phyloP scores from a whole-genome alignment of 2,888 invertebrate species.

The Laothoe populi region DNA sequence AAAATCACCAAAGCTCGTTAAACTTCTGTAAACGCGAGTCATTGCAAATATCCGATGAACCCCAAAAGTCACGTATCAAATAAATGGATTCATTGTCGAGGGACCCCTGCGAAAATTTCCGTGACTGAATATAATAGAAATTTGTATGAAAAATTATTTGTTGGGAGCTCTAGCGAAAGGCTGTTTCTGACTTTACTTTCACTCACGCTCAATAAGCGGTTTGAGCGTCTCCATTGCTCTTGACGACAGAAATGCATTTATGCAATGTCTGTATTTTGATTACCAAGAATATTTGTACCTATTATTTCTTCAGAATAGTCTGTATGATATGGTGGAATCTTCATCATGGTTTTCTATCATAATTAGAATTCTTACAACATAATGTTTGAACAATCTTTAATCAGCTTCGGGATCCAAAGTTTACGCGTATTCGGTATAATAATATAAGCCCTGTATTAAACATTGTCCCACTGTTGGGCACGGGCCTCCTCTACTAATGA shows the following conservation, averaged over 20 bases:
- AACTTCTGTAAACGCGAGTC: not conserved
- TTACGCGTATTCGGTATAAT: too few relatives aligned
- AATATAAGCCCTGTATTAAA: too few relatives aligned
- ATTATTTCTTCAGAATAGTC: too few relatives aligned
- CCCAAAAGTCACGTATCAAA: not conserved
- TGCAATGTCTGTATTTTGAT: too few relatives aligned
- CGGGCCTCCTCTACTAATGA: too few relatives aligned
- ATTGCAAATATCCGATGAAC: constrained; percentile 3
- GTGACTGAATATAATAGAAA: constrained; percentile 37
- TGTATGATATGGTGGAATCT: too few relatives aligned
- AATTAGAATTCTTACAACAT: too few relatives aligned
- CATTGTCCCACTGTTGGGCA: too few relatives aligned
- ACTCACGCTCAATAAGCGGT: constrained; percentile 36
- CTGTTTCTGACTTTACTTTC: constrained; percentile 45
- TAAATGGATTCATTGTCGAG: constrained; percentile 13
- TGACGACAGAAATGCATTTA: constrained; percentile 32
- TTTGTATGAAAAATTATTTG: constrained; percentile 32
- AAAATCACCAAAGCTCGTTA: constrained; percentile 1
- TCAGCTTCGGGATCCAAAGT: too few relatives aligned
- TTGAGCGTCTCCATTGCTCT: constrained; percentile 44
- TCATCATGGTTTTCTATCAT: too few relatives aligned
- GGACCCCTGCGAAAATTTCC: constrained; percentile 24
- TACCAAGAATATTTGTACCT: too few relatives aligned
- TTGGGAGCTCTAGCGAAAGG: constrained; percentile 34
- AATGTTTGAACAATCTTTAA: too few relatives aligned